Evolutionary conservation across 2,888 invertebrate genomes (phyloP), one percentile per base, ranked within the genome.

Genomic region (Azorinus chamasolen): DNA sequence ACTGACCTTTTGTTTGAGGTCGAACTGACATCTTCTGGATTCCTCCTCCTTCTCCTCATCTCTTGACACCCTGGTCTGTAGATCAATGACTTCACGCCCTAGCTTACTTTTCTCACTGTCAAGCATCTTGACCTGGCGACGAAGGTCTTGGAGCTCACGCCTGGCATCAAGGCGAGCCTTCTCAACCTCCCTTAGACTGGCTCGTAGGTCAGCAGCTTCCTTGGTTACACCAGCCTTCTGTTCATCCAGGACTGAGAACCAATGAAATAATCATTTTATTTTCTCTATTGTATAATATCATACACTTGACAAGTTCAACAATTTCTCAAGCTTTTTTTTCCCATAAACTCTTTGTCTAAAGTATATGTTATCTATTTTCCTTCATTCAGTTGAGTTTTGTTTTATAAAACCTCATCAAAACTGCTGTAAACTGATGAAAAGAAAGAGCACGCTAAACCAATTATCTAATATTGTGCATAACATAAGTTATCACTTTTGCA

Each of bases 201-300:
- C 94, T 91, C 96, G 94, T 20, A 97, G 93, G 5, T 97, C 95
- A 2, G 95, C 95, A 14, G 96, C 95, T 87, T 98, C 98, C 61
- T 95, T 95, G 85, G 97, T 96, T 16, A 97, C 92, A 0, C 95
- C 94, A 16, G 95, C 95, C 89, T 96, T 96, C 78, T 95, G 94
- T 86, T 98, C 97, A 93, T 97, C 97, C 84, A 97, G 78, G 90
- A 96, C 96, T 96, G 84, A 95, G 95, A 58, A 46, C 16, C 39
- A 16, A 43, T 1, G 8, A 57, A 59, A 32, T 32, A n/a, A n/a
- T n/a, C n/a, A n/a, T n/a, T n/a, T n/a, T n/a, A n/a, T n/a, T n/a
- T n/a, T n/a, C n/a, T n/a, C n/a, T n/a, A n/a, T n/a, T n/a, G n/a
- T n/a, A n/a, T n/a, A n/a, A n/a, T n/a, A n/a, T n/a, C n/a, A n/a